Base-by-base conservation (phyloP, 2,113 vertebrate species). In the Cheilinus undulatus region DNA sequence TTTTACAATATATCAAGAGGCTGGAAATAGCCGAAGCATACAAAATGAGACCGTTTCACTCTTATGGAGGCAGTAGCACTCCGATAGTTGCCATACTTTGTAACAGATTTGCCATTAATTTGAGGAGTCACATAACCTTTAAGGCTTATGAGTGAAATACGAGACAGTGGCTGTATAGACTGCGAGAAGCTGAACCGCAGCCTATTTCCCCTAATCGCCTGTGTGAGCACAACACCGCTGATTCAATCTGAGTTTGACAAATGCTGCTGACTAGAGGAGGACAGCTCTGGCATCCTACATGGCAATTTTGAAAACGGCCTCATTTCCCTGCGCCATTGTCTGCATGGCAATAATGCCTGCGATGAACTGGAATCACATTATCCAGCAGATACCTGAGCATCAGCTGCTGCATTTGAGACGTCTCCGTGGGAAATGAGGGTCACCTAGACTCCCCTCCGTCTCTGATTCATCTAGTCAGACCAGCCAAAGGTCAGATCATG, bases 191-290 rank as follows among this genome's bases (percentile, higher is more conserved):
- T 59, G 69, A 78, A 74, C 34, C 17, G n/a, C 32, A 74, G 74
- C 76, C 71, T 57, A 74, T 86, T 83, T 79, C 70, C 83, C 61
- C 69, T 75, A 78, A 86, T 87, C 68, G 63, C 57, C 75, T 42
- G 59, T 58, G 73, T 86, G 86, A 70, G 77, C 74, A 64, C 72
- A 83, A 74, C 83, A 54, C 66, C 23, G 11, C 80, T 87, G 90
- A 89, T 88, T 82, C 84, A 81, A 86, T 89, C 77, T 80, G 84
- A 85, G 76, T 83, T 75, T 85, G 83, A 88, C 84, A 84, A 88
- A 91, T 89, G 88, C 58, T 75, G 83, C 87, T 89, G 88, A 86
- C 82, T 71, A 53, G 85, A 82, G 65, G 40, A 74, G 77, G 70
- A 85, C 72, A 71, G 73, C 76, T 68, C 78, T 51, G 74, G 71